Conservation (phyloP, 2,888 invertebrate genomes). For the Arenicola marina region DNA sequence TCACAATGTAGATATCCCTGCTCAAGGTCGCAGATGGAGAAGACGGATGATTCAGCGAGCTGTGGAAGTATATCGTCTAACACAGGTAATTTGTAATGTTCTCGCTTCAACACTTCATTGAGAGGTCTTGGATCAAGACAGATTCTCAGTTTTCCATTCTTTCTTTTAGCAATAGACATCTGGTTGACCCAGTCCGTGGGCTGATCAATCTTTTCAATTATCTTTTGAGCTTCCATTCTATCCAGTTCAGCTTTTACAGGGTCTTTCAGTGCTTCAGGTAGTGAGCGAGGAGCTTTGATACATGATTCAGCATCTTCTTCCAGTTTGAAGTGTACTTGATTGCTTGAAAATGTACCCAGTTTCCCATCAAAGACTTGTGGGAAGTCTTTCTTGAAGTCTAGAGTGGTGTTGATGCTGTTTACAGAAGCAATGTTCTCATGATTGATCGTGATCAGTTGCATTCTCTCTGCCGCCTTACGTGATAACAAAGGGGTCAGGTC, state of each 20-base stretch:
- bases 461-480: slow-evolving; percentile 1
- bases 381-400: neutral
- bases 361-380: slow-evolving; percentile 8
- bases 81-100: neutral
- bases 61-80: neutral
- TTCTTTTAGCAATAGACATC: neutral
- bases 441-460: slow-evolving; percentile 16
- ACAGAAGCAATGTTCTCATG: slow-evolving; percentile 15
- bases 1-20: neutral
- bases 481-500: slow-evolving; percentile 1
- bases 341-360: slow-evolving; percentile 9
- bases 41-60: neutral
- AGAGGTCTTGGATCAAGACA: neutral
- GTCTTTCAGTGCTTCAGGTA: slow-evolving; percentile 10
- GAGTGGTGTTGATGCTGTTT: neutral
- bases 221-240: neutral
- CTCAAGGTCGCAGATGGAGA: neutral
- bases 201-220: slow-evolving; percentile 6
- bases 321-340: slow-evolving; percentile 4
- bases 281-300: neutral
- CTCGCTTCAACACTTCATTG: neutral
- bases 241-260: slow-evolving; percentile 8
- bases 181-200: neutral
- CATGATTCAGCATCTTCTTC: neutral
- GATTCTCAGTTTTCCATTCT: neutral